Percentiles rank a stretch among this genome's conserved stretches.
These are phyloP conservation scores for Morpho deidamia DNA, from an alignment of 2,888 invertebrate species.

Conservation along the genomic window DNA sequence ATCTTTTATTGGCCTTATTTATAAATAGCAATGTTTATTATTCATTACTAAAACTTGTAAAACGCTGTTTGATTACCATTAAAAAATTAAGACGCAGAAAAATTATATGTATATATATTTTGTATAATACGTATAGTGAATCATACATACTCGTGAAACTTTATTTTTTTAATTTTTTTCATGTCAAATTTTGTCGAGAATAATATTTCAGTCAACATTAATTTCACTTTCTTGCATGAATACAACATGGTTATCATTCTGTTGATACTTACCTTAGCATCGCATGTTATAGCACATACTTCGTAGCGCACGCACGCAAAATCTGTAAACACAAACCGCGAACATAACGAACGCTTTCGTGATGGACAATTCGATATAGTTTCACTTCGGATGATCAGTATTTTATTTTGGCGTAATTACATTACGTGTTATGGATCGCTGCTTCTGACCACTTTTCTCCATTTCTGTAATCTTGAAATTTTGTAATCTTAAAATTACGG, in stretches of 20 bases:
- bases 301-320: slow-evolving; percentile 53
- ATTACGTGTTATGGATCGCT: slow-evolving; percentile 21
- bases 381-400: slow-evolving; percentile 57
- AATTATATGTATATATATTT: too few species aligned
- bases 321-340: slow-evolving; percentile 52
- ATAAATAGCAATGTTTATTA: too few species aligned
- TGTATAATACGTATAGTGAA: too few species aligned
- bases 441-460: slow-evolving; percentile 8
- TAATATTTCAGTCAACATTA: slow-evolving; percentile 23
- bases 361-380: slow-evolving; percentile 67
- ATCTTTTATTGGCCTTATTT: too few species aligned
- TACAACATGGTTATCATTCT: slow-evolving; percentile 15
- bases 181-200: too few species aligned
- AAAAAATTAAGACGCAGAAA: too few species aligned
- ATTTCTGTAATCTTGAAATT: not conserved
- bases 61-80: too few species aligned
- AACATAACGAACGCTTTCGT: slow-evolving; percentile 55
- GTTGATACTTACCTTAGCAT: slow-evolving; percentile 34
- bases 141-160: too few species aligned
- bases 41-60: too few species aligned
- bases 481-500: not conserved
- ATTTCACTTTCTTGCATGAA: slow-evolving; percentile 34
- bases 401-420: slow-evolving; percentile 19
- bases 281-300: slow-evolving; percentile 46
- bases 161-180: too few species aligned